Evolutionary conservation across 2,113 vertebrate genomes (phyloP), one percentile per base, ranked within the genome.

Genomic region (Carassius auratus): DNA sequence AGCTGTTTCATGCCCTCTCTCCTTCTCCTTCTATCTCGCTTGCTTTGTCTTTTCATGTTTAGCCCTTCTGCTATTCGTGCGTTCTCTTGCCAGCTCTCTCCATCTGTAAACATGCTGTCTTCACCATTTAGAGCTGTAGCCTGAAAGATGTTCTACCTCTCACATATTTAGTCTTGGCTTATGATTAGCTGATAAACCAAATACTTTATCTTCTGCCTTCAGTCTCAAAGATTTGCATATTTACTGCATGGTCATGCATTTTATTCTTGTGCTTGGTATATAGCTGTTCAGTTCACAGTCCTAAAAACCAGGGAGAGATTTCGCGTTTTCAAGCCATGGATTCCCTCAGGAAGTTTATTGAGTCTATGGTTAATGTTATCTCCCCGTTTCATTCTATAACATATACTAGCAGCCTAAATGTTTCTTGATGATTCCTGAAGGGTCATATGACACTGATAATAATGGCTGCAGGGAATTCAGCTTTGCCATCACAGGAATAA

Each of bases 1-100:
- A 50, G 38, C 38, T 9, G 12, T 64, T 80, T 80, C 84, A 89
- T 68, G 90, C 88, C 88, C 90, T 82, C 87, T 89, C 87, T 86
- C 64, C 48, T 26, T 89, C 87, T 86, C 59, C 48, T 26, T 86
- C 64, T 9, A 73, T 78, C 87, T 68, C 85, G 2, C 52, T 85
- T 64, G 86, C 84, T 90, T 73, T 9, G 64, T 52, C 77, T 81
- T 71, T 80, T 86, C 84, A 73, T 42, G 30, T 86, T 71, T 80
- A 76, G 76, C 36, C 50, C 48, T 68, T 71, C 76, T 86, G 66
- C 80, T 81, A 38, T 55, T 52, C 12, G 8, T 81, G 75, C 55
- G 76, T 71, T 42, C 14, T 84, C 14, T 17, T 36, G 79, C 79
- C 45, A 69, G 26, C 45, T 52, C 23, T 66, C 61, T 69, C 62